Evolutionary conservation across 1,140 invertebrate species (phyloP), one percentile per base, ranked within the genome.

Genomic region (Diorhabda sublineata): DNA sequence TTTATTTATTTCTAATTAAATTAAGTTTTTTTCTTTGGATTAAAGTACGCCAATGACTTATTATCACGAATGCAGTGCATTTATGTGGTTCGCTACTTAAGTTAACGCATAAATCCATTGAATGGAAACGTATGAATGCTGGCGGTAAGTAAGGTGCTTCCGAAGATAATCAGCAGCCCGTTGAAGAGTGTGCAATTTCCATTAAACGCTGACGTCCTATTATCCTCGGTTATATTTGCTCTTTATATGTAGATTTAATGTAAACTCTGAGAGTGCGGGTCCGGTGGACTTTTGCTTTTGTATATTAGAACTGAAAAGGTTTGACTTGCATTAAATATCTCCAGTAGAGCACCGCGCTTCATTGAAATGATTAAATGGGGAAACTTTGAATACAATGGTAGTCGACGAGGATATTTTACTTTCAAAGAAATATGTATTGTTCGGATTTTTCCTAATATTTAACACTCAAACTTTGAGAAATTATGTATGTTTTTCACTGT

Each of bases 201-300:
- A 52, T 52, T 52, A 52, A 26, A 52, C 47, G 47, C 47, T 52
- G 47, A 52, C 47, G 47, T 52, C 47, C 47, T 52, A 52, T 52
- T 52, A 52, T 52, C 47, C 47, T 52, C 47, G 47, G 47, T 52
- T 52, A 52, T 52, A 52, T 52, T 52, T 52, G 47, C 47, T 52
- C 47, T 52, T 52, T 52, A 52, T 52, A 52, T 52, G 47, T 52
- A 52, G 47, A 52, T 52, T 52, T 52, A 52, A 52, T 52, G 47
- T 52, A 52, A 52, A 52, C 47, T 52, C 47, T 52, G 47, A 6
- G n/a, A 52, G 47, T 52, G n/a, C 47, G 47, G 47, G 47, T 52
- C 47, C 47, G 47, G 6, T n/a, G 47, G 47, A 52, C 47, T 52
- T 52, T 52, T 52, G 47, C 47, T 52, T 8, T 52, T 8, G 47